Base-by-base conservation (phyloP, 64 coral and sea anemone species). In the Montipora foliosa region DNA sequence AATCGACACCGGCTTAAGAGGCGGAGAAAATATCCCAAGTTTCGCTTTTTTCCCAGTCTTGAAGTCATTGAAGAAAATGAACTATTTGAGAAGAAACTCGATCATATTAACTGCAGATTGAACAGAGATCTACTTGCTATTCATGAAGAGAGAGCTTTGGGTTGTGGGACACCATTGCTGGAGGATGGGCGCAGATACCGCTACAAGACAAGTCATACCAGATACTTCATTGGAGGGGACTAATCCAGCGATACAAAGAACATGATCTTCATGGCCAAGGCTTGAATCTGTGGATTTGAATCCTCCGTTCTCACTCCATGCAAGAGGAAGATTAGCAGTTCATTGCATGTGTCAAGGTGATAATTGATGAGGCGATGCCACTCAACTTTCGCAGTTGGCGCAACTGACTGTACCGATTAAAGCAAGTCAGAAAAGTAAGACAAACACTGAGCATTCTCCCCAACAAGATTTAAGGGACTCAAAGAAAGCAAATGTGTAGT, bases 41-140 rank as follows among this genome's bases (percentile, higher is more conserved):
- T 93, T 69, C 83, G 73, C 8, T 93, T 93, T 93, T 73, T 79
- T 64, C 91, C 91, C 37, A 78, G 57, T 50, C 91, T 93, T 5
- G 91, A 93, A 75, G 85, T 79, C 61, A 93, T 93, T 70, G 57
- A 93, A 48, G 91, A 93, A 29, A 47, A 84, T 44, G 81, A 84
- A 84, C 81, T 84, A 1, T 84, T 84, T 68, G 81, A 84, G 66
- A 68, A 37, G 4, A 55, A 84, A 47, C 3, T n/a, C 8, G 81
- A 84, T 9, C 44, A 49, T 84, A 16, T 84, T 1, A 84, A 47
- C 29, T 67, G 16, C 3, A 84, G 45, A 8, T 13, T 49, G 2
- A 48, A 45, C 7, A 84, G 44, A 84, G 81, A 84, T 21, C 68
- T 84, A 12, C 21, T 14, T 7, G 6, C 60, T 37, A 68, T 84